Evolutionary conservation across 2,888 invertebrate species (phyloP), one percentile per base, ranked within the genome.

Genomic region (Pristionchus fissidentatus): DNA sequence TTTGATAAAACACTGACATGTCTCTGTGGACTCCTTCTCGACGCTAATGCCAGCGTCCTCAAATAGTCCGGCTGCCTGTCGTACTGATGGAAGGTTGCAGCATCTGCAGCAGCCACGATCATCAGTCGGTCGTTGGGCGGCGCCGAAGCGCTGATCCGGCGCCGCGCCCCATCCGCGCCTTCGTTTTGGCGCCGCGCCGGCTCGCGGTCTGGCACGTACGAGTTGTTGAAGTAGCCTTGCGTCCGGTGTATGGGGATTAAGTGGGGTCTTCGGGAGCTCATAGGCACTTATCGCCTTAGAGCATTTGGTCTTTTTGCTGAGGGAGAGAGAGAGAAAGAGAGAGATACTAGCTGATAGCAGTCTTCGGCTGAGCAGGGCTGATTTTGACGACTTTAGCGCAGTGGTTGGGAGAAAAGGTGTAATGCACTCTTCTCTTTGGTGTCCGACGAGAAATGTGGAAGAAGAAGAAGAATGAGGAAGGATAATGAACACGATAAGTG

Each of bases 171-270:
- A 32, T 4, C 29, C 32, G 62, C 10, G 62, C 7, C 35, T 29
- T 32, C 13, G 62, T 29, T 35, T 15, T 29, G 62, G 62, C 62
- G 22, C 32, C 32, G 13, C 8, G 35, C 35, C 10, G 70, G 38
- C 41, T 35, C 66, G 1, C 38, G 8, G 13, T 66, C 66, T 7
- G 66, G 38, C 22, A 66, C 66, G n/a, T 66, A 66, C 5, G 66
- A 66, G 66, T 66, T 66, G 66, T 66, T 66, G 41, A 66, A 66
- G 38, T 66, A 66, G 22, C 66, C 41, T n/a, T n/a, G n/a, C n/a
- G n/a, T n/a, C n/a, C n/a, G n/a, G n/a, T n/a, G n/a, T n/a, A n/a
- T n/a, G n/a, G n/a, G n/a, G n/a, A n/a, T n/a, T n/a, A n/a, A n/a
- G n/a, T n/a, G n/a, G n/a, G n/a, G n/a, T n/a, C n/a, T n/a, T n/a